Conservation (phyloP, 1,140 invertebrate species). For the Drosophila pseudoobscura region DNA sequence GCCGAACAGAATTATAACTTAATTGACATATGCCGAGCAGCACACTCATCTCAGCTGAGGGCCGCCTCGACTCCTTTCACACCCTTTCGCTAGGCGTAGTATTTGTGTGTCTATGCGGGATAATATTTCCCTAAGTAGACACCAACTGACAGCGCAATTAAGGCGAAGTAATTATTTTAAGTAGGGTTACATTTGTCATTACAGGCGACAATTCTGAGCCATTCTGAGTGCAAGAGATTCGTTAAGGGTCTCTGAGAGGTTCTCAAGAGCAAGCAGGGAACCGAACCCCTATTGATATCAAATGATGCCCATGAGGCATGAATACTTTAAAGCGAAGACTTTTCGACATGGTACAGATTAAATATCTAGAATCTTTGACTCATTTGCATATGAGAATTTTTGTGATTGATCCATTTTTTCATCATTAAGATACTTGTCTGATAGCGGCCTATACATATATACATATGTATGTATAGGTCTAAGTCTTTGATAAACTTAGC, state of each 20-base stretch:
- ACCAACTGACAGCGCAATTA: constrained; percentile 81
- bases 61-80: constrained; percentile 17
- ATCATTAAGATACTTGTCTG: no score
- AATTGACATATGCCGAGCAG: constrained; percentile 75
- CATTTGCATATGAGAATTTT: no score
- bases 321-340: constrained; percentile 1
- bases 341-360: no score
- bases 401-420: no score
- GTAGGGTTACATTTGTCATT: constrained; percentile 79
- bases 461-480: no score
- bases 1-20: constrained; percentile 77
- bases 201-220: constrained; percentile 15
- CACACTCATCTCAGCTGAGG: constrained; percentile 34
- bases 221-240: neutral
- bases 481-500: no score
- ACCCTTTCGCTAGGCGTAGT: constrained; percentile 33
- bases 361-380: no score
- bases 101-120: constrained; percentile 60
- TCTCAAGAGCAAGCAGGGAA: constrained; percentile 20
- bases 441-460: no score
- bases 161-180: constrained; percentile 80
- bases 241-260: constrained; percentile 9
- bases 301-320: neutral
- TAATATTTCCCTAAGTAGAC: constrained; percentile 81
- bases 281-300: constrained; percentile 31